Conservation (phyloP, 2,797 vertebrate genomes). For the Dicrostonyx torquatus region DNA sequence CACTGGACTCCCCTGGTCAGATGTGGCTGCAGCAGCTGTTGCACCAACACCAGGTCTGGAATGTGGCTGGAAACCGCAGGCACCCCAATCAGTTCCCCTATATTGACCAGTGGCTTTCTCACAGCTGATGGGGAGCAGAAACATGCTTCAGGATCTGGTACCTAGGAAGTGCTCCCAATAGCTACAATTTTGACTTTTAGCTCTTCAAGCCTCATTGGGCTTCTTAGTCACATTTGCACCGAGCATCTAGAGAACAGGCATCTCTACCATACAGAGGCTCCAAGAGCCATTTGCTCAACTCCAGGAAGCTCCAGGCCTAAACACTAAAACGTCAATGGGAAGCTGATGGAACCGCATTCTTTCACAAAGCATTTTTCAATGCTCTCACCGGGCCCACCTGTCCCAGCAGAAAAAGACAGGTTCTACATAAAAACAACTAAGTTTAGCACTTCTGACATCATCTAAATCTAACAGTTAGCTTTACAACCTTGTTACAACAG, state of each 20-base stretch:
- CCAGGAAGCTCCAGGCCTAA: neutral
- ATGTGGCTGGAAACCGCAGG: neutral
- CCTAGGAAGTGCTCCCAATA: neutral
- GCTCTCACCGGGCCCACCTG: neutral
- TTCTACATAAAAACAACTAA: neutral
- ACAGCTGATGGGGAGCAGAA: neutral
- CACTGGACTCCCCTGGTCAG: neutral
- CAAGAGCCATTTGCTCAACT: neutral
- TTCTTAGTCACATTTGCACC: neutral
- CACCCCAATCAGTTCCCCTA: neutral
- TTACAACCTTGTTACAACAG: neutral
- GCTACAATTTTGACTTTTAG: neutral
- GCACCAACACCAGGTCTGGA: neutral
- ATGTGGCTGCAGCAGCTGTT: neutral
- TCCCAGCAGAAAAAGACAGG: neutral
- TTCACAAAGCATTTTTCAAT: neutral
- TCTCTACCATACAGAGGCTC: neutral
- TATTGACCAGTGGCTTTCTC: neutral
- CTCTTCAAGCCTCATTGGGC: neutral
- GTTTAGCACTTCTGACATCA: neutral
- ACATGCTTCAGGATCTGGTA: neutral
- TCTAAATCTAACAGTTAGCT: neutral
- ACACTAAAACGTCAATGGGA: neutral
- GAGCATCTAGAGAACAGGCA: neutral
- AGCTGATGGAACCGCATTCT: neutral